These are phyloP conservation scores for Camponotus fellah DNA, from an alignment of 2,888 invertebrate genomes.

Conservation along the genomic window DNA sequence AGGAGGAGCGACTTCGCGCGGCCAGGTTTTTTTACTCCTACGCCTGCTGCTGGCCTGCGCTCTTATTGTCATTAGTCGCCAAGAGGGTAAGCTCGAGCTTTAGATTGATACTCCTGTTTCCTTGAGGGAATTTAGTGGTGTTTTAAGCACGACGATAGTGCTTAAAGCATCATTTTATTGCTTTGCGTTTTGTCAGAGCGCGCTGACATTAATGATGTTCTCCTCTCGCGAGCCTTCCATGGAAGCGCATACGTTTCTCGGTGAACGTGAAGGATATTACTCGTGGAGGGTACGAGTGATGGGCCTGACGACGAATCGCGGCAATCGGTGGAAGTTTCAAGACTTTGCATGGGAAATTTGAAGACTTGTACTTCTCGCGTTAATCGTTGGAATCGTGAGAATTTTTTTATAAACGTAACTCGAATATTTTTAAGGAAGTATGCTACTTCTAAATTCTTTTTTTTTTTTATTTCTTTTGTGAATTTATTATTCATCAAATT, in stretches of 20 bases:
- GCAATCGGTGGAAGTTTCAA: background rate
- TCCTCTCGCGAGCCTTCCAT: conserved; percentile 61
- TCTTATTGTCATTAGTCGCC: conserved; percentile 48
- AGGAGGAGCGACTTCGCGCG: conserved; percentile 12
- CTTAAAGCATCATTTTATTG: background rate
- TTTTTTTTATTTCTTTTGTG: background rate
- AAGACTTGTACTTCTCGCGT: background rate
- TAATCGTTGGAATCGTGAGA: background rate
- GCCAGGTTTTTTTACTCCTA: conserved; percentile 33
- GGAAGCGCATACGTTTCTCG: conserved; percentile 44
- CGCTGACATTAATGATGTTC: conserved; percentile 42
- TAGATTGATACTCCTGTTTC: background rate
- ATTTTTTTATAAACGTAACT: background rate
- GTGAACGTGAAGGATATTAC: conserved; percentile 40
- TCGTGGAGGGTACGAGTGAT: conserved; percentile 3
- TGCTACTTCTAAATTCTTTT: background rate
- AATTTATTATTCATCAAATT: too few species aligned
- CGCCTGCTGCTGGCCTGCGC: conserved; percentile 60
- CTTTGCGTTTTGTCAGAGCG: conserved; percentile 52
- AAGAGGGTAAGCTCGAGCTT: conserved; percentile 64
- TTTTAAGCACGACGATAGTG: background rate
- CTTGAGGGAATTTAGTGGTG: background rate
- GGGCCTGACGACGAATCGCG: background rate
- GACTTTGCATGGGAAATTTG: background rate
- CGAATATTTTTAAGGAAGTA: background rate